Conservation (phyloP, 2,888 invertebrate species). For the Caenorhabditis plicata region DNA sequence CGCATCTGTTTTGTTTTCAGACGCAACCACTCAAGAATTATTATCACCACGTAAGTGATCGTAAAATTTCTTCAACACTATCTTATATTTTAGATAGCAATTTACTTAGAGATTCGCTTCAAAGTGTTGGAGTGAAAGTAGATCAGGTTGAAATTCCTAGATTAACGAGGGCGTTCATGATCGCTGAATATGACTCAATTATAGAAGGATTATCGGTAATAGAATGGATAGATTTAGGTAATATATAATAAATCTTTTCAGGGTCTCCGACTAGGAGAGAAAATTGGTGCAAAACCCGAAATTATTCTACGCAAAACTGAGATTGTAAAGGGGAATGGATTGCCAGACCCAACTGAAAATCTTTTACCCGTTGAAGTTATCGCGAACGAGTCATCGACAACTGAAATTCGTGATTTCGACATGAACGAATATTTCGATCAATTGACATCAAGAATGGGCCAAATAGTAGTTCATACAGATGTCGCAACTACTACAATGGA, state of each 20-base stretch:
- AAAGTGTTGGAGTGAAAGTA: conserved; percentile 43
- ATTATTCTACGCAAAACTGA: conserved; percentile 45
- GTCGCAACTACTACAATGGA: conserved; percentile 62
- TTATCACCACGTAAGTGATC: conserved; percentile 35
- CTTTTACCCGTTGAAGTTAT: conserved; percentile 55
- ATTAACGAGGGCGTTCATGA: conserved; percentile 25
- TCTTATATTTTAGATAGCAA: conserved; percentile 28
- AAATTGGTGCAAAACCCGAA: conserved; percentile 44
- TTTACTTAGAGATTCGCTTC: conserved; percentile 36
- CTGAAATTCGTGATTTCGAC: conserved; percentile 23
- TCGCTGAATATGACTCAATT: conserved; percentile 26
- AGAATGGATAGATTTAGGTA: background rate
- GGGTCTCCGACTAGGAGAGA: conserved; percentile 47
- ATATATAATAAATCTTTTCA: conserved; percentile 4
- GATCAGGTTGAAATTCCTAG: conserved; percentile 10
- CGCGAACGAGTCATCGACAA: conserved; percentile 5
- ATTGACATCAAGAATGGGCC: conserved; percentile 52
- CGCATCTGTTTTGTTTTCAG: conserved; percentile 64
- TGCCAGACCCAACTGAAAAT: conserved; percentile 37
- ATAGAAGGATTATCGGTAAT: conserved; percentile 19
- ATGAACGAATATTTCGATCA: conserved; percentile 45
- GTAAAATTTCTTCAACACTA: background rate
- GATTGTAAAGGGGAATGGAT: conserved; percentile 26
- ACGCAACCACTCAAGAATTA: conserved; percentile 57
- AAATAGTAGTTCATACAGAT: conserved; percentile 55